These are phyloP conservation scores for Sipha flava DNA, from an alignment of 1,140 invertebrate species.

Conservation along the genomic window DNA sequence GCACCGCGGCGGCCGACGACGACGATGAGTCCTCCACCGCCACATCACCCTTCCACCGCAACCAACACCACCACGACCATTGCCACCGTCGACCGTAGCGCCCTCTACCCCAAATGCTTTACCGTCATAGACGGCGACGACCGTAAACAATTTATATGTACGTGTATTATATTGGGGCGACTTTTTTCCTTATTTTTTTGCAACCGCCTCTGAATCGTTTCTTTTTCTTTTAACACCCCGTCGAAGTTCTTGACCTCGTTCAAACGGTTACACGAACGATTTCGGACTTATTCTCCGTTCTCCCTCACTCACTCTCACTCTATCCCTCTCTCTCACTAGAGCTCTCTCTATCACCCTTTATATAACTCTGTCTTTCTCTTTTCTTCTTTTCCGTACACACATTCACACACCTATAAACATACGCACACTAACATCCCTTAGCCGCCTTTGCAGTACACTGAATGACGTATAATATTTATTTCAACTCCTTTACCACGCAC, in stretches of 20 bases:
- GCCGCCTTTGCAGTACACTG: too few relatives aligned
- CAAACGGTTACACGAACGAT: constrained; percentile 9
- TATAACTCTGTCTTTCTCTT: neutral
- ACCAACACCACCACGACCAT: too few relatives aligned
- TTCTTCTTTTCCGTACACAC: neutral
- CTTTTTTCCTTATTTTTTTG: neutral
- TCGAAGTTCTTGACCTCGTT: constrained; percentile 23
- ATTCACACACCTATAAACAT: neutral
- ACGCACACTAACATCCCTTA: too few relatives aligned
- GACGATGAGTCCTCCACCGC: neutral
- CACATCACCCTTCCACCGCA: too few relatives aligned
- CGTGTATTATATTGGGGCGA: neutral
- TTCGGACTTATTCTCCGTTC: neutral
- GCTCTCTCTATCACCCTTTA: neutral
- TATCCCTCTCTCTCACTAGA: neutral
- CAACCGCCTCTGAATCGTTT: constrained; percentile 1
- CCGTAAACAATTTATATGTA: neutral
- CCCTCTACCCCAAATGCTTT: neutral
- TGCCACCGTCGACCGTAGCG: neutral
- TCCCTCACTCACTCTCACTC: too few relatives aligned
- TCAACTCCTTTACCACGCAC: too few relatives aligned
- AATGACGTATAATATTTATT: neutral
- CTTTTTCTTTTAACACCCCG: neutral
- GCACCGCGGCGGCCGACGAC: neutral
- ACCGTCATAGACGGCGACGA: neutral